Conservation (phyloP, 2,888 invertebrate species). For the Suillia variegata region DNA sequence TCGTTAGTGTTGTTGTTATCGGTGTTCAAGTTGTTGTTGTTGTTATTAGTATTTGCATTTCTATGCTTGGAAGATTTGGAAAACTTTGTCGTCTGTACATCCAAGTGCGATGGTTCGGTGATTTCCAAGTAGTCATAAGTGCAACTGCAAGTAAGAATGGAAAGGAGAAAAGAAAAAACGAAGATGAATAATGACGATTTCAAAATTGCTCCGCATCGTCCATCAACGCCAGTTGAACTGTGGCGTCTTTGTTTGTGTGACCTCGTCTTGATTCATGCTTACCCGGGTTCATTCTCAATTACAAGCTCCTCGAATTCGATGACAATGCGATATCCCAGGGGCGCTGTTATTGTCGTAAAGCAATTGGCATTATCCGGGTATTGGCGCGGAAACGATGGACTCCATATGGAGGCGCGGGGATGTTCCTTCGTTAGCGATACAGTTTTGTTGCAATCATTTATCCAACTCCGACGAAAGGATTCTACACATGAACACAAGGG, state of each 20-base stretch:
- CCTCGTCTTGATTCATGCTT: slow-evolving; percentile 42
- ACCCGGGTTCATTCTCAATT: slow-evolving; percentile 79
- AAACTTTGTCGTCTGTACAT: slow-evolving; percentile 33
- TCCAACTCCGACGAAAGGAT: slow-evolving; percentile 61
- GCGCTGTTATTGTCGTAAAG: slow-evolving; percentile 72
- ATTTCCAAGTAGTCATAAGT: slow-evolving; percentile 80
- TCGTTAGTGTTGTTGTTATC: slow-evolving; percentile 22
- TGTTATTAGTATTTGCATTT: slow-evolving; percentile 23
- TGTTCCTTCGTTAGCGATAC: slow-evolving; percentile 70
- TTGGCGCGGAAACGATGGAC: slow-evolving; percentile 79
- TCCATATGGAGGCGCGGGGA: slow-evolving; percentile 72
- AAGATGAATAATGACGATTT: no score
- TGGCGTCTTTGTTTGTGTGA: no score
- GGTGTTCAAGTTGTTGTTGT: slow-evolving; percentile 22
- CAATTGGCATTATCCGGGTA: slow-evolving; percentile 81
- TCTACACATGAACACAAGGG: slow-evolving; percentile 46
- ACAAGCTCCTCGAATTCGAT: slow-evolving; percentile 78
- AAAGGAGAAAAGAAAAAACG: no score
- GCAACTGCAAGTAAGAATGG: slow-evolving; percentile 70
- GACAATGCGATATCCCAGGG: slow-evolving; percentile 71
- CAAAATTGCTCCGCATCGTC: no score
- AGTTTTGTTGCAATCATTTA: slow-evolving; percentile 71
- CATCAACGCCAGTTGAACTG: no score
- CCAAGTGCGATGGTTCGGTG: slow-evolving; percentile 60
- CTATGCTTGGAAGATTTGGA: slow-evolving; percentile 40